Evolutionary conservation across 2,113 vertebrate species (phyloP).

Genomic region (Rynchops niger): DNA sequence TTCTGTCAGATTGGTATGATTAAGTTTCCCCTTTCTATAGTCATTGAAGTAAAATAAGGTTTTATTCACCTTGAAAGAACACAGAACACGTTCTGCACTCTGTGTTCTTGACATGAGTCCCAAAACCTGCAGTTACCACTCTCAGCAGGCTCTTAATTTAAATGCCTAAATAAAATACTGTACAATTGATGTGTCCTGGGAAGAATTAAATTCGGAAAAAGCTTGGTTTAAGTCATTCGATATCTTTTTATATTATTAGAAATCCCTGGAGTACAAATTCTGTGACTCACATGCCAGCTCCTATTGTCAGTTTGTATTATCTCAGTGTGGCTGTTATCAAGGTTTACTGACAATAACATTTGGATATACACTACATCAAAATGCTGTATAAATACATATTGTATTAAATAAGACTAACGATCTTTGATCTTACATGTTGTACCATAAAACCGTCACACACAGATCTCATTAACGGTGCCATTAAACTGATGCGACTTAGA

Average conservation of each 20-base stretch:
- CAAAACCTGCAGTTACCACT: neutral
- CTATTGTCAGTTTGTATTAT: neutral
- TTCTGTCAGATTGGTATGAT: neutral
- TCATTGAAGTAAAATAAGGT: neutral
- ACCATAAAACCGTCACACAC: neutral
- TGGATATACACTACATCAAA: neutral
- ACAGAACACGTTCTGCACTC: neutral
- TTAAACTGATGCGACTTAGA: neutral
- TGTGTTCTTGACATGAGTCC: neutral
- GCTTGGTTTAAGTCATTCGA: neutral
- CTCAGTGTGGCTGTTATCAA: neutral
- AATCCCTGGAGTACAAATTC: neutral
- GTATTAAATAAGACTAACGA: neutral
- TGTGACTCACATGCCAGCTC: neutral
- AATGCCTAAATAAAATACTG: neutral
- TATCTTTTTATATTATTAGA: neutral
- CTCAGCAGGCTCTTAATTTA: neutral
- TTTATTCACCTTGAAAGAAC: slow-evolving; percentile 3
- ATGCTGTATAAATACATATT: neutral
- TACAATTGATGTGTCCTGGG: neutral
- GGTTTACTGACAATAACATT: slow-evolving; percentile 11
- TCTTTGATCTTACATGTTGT: neutral
- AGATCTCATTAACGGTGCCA: neutral
- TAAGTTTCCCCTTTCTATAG: neutral
- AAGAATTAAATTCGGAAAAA: slow-evolving; percentile 14